phyloP scores from a whole-genome alignment of 2,888 invertebrate genomes.

The Seira ritae region DNA sequence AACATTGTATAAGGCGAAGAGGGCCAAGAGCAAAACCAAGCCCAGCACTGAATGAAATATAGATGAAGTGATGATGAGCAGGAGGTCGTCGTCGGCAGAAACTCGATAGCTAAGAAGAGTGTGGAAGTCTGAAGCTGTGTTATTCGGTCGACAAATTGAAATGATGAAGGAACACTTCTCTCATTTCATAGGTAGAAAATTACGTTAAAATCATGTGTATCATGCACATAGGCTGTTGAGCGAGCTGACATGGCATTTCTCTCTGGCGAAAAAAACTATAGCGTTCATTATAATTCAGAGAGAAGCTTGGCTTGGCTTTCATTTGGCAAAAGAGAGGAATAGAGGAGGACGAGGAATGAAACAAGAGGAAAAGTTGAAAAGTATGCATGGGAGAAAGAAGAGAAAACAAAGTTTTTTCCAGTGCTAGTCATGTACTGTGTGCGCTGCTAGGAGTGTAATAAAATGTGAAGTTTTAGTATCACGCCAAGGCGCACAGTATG shows the following conservation, averaged over 20 bases:
- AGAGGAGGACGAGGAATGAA: not conserved
- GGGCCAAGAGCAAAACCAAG: not conserved
- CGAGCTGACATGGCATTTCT: constrained; percentile 26
- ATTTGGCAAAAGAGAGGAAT: not conserved
- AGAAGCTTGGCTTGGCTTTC: not conserved
- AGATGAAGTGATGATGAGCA: constrained; percentile 37
- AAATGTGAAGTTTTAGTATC: no score
- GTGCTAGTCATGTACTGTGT: constrained; percentile 1
- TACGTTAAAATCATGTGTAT: not conserved
- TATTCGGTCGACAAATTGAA: not conserved
- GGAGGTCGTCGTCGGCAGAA: not conserved
- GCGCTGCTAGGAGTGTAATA: no score
- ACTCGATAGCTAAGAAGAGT: not conserved
- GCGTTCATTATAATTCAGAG: not conserved
- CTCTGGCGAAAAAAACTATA: not conserved
- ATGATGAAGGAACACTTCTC: not conserved
- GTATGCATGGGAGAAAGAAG: not conserved
- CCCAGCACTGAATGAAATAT: constrained; percentile 31
- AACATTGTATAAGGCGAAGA: no score
- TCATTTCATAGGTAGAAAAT: not conserved
- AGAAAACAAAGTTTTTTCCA: not conserved
- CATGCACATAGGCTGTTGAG: not conserved
- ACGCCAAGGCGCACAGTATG: not conserved
- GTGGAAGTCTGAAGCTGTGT: no score
- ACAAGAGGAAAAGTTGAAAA: constrained; percentile 16